phyloP scores from a whole-genome alignment of 2,797 vertebrate genomes.

The Brachyrhaphis roseni region DNA sequence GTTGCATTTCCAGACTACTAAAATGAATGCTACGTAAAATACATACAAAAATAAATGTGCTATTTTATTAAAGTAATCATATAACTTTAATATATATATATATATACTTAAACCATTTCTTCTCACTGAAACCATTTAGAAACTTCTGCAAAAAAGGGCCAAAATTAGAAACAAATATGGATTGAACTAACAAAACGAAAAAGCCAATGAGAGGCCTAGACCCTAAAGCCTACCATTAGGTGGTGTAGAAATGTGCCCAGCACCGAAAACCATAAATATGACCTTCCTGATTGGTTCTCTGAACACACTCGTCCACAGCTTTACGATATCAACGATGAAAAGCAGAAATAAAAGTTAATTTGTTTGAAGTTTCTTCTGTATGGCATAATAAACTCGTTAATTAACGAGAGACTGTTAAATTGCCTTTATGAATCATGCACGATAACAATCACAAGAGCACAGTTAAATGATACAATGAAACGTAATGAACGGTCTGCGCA shows the following conservation, averaged over 20 bases:
- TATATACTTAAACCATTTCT: background rate
- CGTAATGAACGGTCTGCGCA: background rate
- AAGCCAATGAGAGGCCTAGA: slow-evolving; percentile 23
- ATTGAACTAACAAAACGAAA: slow-evolving; percentile 7
- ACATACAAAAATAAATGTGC: background rate
- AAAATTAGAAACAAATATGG: slow-evolving; percentile 10
- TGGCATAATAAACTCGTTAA: background rate
- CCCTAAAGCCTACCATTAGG: slow-evolving; percentile 60
- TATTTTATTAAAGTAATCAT: too few species aligned
- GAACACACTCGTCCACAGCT: background rate
- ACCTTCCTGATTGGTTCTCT: background rate
- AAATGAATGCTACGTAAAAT: background rate
- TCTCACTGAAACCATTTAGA: background rate
- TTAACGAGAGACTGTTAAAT: background rate
- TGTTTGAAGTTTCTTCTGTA: background rate
- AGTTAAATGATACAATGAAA: background rate
- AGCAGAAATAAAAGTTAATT: background rate
- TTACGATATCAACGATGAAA: background rate
- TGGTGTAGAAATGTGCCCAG: slow-evolving; percentile 33
- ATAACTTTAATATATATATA: too few species aligned
- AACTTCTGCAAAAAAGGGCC: background rate
- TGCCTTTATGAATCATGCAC: background rate
- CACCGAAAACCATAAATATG: background rate
- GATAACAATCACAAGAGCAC: background rate
- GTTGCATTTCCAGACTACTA: background rate